Base-by-base conservation (phyloP, 30 jellyfish, hydroid and myxozoan genomes). In the Hydractinia symbiolongicarpus region DNA sequence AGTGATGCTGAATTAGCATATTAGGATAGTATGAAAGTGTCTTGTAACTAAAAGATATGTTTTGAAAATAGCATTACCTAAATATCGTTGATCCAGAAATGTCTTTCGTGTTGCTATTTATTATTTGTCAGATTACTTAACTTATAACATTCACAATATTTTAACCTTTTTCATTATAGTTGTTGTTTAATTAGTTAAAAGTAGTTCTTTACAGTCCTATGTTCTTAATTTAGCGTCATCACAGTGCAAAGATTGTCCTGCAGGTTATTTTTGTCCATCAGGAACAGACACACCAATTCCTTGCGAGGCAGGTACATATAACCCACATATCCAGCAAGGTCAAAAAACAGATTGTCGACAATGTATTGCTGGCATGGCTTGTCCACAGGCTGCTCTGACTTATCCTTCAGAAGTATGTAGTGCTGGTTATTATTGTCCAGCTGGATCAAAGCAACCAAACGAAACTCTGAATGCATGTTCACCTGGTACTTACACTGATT, bases 341-440 rank as follows among this genome's bases (percentile, higher is more conserved):
- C 44, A 92, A 5, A 30, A 61, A 49, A 69, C 89, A 1, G 84
- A 83, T 78, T 94, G 99, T 72, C 79, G 96, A 50, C 90, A 79
- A 56, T 94, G 99, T 78, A 79, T 81, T 8, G 91, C 99, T 88
- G 99, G 99, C 62, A 84, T 84, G 96, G 99, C 99, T 1, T 94
- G 99, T 72, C 99, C 99, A 11, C 88, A 75, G 66, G 61, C 94
- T 69, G 96, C 86, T 13, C 85, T 88, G 16, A 82, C 88, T 7
- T 78, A 90, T 81, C 99, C 99, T 15, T 70, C 96, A 10, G 96
- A 52, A 53, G 77, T 67, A 4, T 94, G 99, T 81, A 81, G 92
- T 62, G 89, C 99, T 5, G 99, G 99, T 44, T 87, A 94, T 83
- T 94, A 67, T 92, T 94, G 99, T 73, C 99, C 99, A 5, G 96